Conservation (phyloP, 2,797 vertebrate species). For the Pantherophis vulpinus region DNA sequence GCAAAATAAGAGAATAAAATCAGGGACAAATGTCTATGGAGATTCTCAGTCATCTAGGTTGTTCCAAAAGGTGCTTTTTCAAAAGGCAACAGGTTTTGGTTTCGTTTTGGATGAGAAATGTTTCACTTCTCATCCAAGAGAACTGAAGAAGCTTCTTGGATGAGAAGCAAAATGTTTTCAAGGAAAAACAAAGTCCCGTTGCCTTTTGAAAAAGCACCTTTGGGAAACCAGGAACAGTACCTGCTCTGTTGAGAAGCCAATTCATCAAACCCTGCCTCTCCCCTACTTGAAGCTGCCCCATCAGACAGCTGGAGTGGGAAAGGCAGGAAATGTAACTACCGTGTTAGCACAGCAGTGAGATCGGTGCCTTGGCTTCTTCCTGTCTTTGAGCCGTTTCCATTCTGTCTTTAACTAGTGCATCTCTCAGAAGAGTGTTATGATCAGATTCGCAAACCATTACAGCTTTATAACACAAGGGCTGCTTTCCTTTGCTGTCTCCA, state of each 20-base stretch:
- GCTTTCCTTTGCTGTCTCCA: neutral
- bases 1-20: neutral
- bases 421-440: neutral
- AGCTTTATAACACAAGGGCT: neutral
- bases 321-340: neutral
- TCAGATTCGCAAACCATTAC: neutral
- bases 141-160: too few relatives aligned
- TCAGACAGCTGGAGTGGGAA: neutral
- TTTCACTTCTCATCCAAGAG: too few relatives aligned
- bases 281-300: neutral
- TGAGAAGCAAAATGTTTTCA: too few relatives aligned
- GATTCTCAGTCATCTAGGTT: too few relatives aligned
- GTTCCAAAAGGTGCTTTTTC: too few relatives aligned
- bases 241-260: neutral
- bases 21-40: too few relatives aligned
- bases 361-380: neutral
- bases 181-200: too few relatives aligned
- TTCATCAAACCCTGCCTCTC: neutral
- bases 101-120: too few relatives aligned
- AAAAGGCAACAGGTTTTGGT: too few relatives aligned
- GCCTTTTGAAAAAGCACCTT: too few relatives aligned
- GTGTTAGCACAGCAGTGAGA: neutral
- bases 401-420: neutral
- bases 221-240: neutral
- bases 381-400: neutral